These are phyloP conservation scores for Corythornis madagascariensis DNA, from an alignment of 2,113 vertebrate species.

Conservation along the genomic window DNA sequence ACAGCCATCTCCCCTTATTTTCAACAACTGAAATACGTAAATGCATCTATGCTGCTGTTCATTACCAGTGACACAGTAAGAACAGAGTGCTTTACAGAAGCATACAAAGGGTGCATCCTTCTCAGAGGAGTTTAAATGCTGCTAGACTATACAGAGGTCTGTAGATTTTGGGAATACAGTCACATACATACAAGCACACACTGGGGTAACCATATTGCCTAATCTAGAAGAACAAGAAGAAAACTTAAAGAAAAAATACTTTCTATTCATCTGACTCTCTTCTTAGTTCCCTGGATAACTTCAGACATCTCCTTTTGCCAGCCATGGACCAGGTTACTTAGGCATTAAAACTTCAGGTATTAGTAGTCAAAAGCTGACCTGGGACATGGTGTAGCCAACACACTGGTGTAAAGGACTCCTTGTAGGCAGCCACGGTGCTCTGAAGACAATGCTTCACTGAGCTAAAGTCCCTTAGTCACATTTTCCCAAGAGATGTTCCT, in stretches of 20 bases:
- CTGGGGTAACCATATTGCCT: not conserved
- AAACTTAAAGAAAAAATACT: not conserved
- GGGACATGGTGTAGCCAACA: rapidly evolving
- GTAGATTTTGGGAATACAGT: not conserved
- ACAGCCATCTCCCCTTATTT: not conserved
- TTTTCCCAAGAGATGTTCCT: not conserved
- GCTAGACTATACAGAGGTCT: not conserved
- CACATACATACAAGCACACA: not conserved
- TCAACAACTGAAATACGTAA: not conserved
- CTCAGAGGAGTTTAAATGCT: not conserved
- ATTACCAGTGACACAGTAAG: not conserved
- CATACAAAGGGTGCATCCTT: not conserved
- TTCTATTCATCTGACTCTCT: not conserved
- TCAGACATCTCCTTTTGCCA: not conserved
- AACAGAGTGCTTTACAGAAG: not conserved
- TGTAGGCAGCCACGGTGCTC: not conserved
- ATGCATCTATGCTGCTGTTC: not conserved
- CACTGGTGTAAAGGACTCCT: not conserved
- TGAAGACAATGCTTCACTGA: not conserved
- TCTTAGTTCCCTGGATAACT: not conserved
- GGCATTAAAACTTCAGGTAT: not conserved
- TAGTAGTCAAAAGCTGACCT: not conserved
- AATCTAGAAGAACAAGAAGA: not conserved
- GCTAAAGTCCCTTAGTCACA: too few relatives aligned
- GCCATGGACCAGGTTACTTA: rapidly evolving